A percentile compares a stretch with the other conserved stretches of the same genome.
These are phyloP conservation scores for Helostoma temminkii DNA, from an alignment of 2,797 vertebrate species.

Conservation along the genomic window DNA sequence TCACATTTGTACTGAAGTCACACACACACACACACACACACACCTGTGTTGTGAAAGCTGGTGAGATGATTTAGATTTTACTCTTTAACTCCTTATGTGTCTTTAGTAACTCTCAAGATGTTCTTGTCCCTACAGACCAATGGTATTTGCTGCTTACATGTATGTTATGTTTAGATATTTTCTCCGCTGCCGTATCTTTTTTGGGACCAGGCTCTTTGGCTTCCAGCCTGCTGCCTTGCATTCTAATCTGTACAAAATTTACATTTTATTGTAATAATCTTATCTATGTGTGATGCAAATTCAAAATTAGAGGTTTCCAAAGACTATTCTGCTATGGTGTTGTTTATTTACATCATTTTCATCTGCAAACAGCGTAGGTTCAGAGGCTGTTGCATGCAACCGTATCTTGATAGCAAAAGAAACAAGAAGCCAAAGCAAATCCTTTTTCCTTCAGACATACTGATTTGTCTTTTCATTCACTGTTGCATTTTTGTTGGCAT, in stretches of 20 bases:
- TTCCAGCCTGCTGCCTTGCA: conserved; percentile 11
- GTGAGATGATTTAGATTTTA: neutral
- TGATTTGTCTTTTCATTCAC: neutral
- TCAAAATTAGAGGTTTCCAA: conserved; percentile 45
- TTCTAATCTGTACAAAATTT: conserved; percentile 40
- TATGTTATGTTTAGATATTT: neutral
- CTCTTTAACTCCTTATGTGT: neutral
- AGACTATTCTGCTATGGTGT: conserved; percentile 7
- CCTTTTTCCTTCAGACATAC: conserved; percentile 7
- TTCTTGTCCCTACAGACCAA: neutral
- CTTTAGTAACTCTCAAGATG: neutral
- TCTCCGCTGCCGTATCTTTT: neutral
- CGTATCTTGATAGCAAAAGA: conserved; percentile 1
- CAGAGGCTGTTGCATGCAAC: conserved; percentile 16
- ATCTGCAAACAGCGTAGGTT: conserved; percentile 32
- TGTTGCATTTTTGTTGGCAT: conserved; percentile 5
- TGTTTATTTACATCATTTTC: conserved; percentile 39
- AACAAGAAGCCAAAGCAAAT: conserved; percentile 11
- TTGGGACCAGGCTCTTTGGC: neutral
- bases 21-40: neutral
- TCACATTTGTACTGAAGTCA: conserved; percentile 21
- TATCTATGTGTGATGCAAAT: conserved; percentile 45
- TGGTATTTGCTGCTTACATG: neutral
- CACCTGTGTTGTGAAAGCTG: too few relatives aligned
- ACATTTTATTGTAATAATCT: conserved; percentile 38